These are phyloP conservation scores for Sminthopsis crassicaudata DNA, from an alignment of 2,113 vertebrate species.

Conservation along the genomic window DNA sequence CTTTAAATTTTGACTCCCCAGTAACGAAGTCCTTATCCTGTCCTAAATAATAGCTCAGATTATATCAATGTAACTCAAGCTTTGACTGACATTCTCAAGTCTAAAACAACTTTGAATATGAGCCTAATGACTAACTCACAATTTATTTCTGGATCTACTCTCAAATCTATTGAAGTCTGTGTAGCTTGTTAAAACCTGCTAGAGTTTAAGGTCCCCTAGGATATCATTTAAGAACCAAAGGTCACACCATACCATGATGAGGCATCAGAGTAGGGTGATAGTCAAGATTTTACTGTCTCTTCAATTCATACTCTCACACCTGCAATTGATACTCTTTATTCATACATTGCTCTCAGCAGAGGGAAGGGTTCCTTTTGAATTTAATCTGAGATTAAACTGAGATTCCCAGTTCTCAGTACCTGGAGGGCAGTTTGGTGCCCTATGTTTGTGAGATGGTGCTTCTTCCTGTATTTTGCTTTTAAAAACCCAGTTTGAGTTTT, in stretches of 20 bases:
- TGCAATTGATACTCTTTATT: constrained; percentile 47
- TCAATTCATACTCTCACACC: constrained; percentile 47
- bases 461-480: constrained; percentile 68
- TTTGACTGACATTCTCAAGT: neutral
- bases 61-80: neutral
- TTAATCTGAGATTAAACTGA: constrained; percentile 36
- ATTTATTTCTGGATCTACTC: neutral
- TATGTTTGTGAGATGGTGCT: constrained; percentile 55
- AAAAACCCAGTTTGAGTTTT: constrained; percentile 67
- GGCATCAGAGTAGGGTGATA: neutral
- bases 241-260: neutral
- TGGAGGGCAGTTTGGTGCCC: constrained; percentile 42
- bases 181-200: neutral
- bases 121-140: neutral
- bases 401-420: constrained; percentile 12
- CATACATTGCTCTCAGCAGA: constrained; percentile 48
- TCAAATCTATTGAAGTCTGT: neutral
- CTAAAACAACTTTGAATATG: neutral
- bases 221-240: neutral
- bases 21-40: neutral
- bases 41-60: neutral
- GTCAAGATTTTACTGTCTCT: constrained; percentile 14
- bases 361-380: constrained; percentile 42
- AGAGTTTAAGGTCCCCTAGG: neutral
- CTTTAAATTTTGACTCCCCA: neutral